Evolutionary conservation across 2,888 invertebrate genomes (phyloP), one percentile per base, ranked within the genome.

Genomic region (Megalurothrips usitatus): DNA sequence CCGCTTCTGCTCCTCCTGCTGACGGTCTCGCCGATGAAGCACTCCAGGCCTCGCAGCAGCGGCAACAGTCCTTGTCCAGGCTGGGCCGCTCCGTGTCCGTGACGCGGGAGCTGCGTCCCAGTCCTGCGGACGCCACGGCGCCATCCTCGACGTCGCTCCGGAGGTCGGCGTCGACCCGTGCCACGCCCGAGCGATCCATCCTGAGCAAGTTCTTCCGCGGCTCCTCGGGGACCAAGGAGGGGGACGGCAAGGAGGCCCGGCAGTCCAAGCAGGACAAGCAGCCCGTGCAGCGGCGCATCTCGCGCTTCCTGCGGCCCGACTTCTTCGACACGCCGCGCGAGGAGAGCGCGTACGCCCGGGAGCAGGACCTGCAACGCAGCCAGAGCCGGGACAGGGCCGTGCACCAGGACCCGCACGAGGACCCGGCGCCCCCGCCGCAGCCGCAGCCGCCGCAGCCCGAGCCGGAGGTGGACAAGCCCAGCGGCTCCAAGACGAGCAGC

Each of bases 271-370:
- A 83, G 0, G 81, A 82, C 1, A 86, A 85, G 75, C 83, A 85
- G 12, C 89, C 89, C 81, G 88, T 89, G 58, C 90, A 90, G 81
- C 91, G 92, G 80, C 90, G 92, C 83, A 90, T 93, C 82, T 93
- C 93, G 12, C 88, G 95, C 82, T 94, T 94, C 87, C 87, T 95
- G 82, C 89, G 94, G 49, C 93, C 94, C 0, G 94, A 95, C 86
- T 94, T 94, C 86, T 94, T 92, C 85, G 94, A 94, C 83, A 88
- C 92, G 1, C 91, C 92, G 12, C 87, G 90, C 28, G 92, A 92
- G 82, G 94, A 94, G 84, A 92, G 90, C 85, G 88, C 90, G 34
- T 92, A 91, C 85, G 89, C 90, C 0, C 89, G 87, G 81, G 87
- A 87, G 48, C 87, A 87, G 80, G 88, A 87, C 80, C 80, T 79